These are phyloP conservation scores for Mamestra brassicae DNA, from an alignment of 2,888 invertebrate genomes.

Conservation along the genomic window DNA sequence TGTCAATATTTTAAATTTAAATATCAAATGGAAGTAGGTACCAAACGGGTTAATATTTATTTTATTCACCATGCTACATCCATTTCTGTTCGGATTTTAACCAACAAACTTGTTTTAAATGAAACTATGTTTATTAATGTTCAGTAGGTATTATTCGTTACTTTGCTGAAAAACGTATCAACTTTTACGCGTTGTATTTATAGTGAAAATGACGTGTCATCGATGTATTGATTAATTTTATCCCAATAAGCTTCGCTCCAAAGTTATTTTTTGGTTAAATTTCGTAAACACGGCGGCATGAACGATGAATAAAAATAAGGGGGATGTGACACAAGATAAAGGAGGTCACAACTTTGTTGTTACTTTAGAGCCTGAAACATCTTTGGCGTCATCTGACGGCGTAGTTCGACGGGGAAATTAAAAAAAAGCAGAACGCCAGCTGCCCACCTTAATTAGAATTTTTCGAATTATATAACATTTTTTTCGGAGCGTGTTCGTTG, in stretches of 20 bases:
- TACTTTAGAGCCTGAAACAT: slow-evolving; percentile 78
- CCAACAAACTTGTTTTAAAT: slow-evolving; percentile 64
- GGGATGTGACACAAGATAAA: slow-evolving; percentile 73
- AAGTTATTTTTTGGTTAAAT: slow-evolving; percentile 42
- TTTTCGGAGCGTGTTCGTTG: slow-evolving; percentile 74
- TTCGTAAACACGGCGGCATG: slow-evolving; percentile 60
- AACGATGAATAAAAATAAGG: slow-evolving; percentile 67
- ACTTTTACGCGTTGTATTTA: slow-evolving; percentile 24
- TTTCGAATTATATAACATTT: slow-evolving; percentile 86
- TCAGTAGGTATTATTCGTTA: slow-evolving; percentile 38
- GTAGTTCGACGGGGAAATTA: slow-evolving; percentile 86
- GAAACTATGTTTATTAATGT: slow-evolving; percentile 61
- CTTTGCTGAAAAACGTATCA: slow-evolving; percentile 25
- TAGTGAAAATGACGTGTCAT: slow-evolving; percentile 16
- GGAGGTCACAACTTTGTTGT: slow-evolving; percentile 79
- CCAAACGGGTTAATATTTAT: slow-evolving; percentile 80
- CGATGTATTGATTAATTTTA: slow-evolving; percentile 41
- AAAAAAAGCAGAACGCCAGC: slow-evolving; percentile 84
- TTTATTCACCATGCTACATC: slow-evolving; percentile 79
- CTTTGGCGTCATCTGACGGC: slow-evolving; percentile 84
- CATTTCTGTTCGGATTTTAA: slow-evolving; percentile 78
- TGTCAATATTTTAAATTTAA: slow-evolving; percentile 90
- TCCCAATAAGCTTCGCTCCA: slow-evolving; percentile 2
- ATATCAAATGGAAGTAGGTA: slow-evolving; percentile 83
- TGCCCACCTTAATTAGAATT: slow-evolving; percentile 89